Base-by-base conservation (phyloP, 2,888 invertebrate species). In the Abrostola triplasia region DNA sequence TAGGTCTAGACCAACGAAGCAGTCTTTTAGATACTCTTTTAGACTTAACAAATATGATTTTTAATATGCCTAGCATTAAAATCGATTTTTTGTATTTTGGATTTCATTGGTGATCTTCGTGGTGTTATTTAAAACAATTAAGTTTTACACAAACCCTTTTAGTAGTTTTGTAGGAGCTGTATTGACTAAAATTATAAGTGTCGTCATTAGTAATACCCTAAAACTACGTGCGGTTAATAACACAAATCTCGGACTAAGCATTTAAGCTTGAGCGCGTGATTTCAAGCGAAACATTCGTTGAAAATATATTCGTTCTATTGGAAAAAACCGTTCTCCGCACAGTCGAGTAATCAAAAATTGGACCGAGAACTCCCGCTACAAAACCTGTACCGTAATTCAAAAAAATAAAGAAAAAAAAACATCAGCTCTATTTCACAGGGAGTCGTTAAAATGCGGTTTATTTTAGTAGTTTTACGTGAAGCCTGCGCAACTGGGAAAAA, bases 391-490 rank as follows among this genome's bases (percentile, higher is more conserved):
- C 56, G 74, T 79, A 74, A 70, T 76, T 78, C 59, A 64, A 73
- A 81, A 76, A 79, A 76, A 49, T 40, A 11, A 38, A 6, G 36
- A 64, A 74, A 53, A 73, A 75, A 68, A 64, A 58, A 24, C 44
- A 50, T 59, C 55, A 64, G 77, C 74, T 78, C 76, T 78, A 84
- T 82, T 83, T 78, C 78, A 77, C 73, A 59, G 63, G 56, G 67
- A 64, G 77, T 80, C 78, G 84, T 84, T 80, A 81, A 81, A 84
- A 85, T 75, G 73, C 77, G 83, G 83, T 85, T 85, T 83, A 82
- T 83, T 83, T 81, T 77, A 74, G 73, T 84, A 81, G 84, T 85
- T 83, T 80, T 80, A 73, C 74, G 79, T 78, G 78, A 71, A 72
- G 62, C 73, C 54, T 67, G 60, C 73, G 69, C 64, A 59, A 64